Percentiles rank a stretch among this genome's conserved stretches.
Conservation (phyloP, 23 tunicate species). For the Clavelina lepadiformis region DNA sequence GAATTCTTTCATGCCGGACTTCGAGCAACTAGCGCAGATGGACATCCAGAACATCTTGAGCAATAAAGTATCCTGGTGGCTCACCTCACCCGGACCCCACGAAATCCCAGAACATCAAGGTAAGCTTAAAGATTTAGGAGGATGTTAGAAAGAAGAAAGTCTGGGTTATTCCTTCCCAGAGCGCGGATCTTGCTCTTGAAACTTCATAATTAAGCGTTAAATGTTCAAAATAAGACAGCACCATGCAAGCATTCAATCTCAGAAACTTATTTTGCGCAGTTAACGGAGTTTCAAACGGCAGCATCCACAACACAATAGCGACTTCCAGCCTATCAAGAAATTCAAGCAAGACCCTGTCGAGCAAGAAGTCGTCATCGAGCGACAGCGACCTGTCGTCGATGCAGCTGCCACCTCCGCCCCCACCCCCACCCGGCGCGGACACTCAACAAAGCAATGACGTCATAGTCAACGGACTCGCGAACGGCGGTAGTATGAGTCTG, state of each 20-base stretch:
- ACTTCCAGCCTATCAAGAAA: constrained; percentile 27
- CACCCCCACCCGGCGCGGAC: neutral
- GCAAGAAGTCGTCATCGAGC: constrained; percentile 56
- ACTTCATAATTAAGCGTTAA: no score
- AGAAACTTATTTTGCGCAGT: no score
- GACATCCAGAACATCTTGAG: constrained; percentile 69
- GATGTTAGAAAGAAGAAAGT: no score
- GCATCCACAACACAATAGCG: constrained; percentile 51
- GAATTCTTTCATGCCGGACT: constrained; percentile 49
- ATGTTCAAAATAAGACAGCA: no score
- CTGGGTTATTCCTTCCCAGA: no score
- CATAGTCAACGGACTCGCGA: constrained; percentile 10
- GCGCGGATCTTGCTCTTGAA: no score
- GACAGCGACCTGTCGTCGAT: constrained; percentile 53
- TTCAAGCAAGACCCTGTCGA: constrained; percentile 27
- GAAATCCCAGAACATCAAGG: constrained; percentile 24
- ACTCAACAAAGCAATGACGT: constrained; percentile 10
- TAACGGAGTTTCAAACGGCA: constrained; percentile 4
- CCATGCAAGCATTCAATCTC: no score
- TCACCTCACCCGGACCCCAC: constrained; percentile 43
- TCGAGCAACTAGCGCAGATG: constrained; percentile 73
- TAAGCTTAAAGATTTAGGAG: no score
- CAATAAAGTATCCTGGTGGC: constrained; percentile 87
- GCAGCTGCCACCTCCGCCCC: constrained; percentile 15
- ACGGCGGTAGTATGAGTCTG: constrained; percentile 46